Evolutionary conservation across 2,888 invertebrate species (phyloP), one percentile per base, ranked within the genome.

Genomic region (Tridacna gigas): DNA sequence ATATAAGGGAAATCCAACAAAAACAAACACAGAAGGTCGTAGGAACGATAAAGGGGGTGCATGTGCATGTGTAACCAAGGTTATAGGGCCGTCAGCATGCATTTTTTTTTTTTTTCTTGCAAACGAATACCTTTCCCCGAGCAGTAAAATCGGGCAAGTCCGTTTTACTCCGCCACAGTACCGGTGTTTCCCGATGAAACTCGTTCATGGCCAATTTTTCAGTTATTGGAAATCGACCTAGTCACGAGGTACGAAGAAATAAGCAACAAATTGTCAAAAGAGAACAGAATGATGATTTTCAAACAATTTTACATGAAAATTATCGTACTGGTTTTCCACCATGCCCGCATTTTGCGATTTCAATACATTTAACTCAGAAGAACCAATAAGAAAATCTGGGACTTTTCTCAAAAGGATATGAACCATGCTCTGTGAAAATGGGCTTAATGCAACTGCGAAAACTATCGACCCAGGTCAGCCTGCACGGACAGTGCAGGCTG

Each of bases 61-160:
- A 13, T 2, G 20, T 22, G 63, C 22, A 22, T 25, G 22, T 25
- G 22, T 63, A 13, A 4, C 15, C 20, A 63, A 63, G 13, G 63
- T 22, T 25, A 25, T 63, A 9, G 63, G 60, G 9, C n/a, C 9
- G n/a, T 56, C 20, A 20, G 56, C 56, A 20, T 20, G 56, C 56
- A 56, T 56, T 56, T 3, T 13, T 15, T 13, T 15, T 11, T 15
- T 51, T n/a, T 20, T 20, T 56, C 18, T 56, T 56, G 15, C 56
- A 56, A 15, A 56, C 56, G 61, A 45, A 67, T 86, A 86, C 86
- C 86, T 87, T 84, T 22, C 87, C 84, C 80, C 80, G 73, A 5
- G 83, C 79, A 25, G 74, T 66, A 77, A 87, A 87, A 63, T 87
- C 84, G 26, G 84, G 84, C 47, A 87, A 45, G 73, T 87, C 87